Evolutionary conservation across 2,888 invertebrate genomes (phyloP), one percentile per base, ranked within the genome.

Genomic region (Graphium colonna): DNA sequence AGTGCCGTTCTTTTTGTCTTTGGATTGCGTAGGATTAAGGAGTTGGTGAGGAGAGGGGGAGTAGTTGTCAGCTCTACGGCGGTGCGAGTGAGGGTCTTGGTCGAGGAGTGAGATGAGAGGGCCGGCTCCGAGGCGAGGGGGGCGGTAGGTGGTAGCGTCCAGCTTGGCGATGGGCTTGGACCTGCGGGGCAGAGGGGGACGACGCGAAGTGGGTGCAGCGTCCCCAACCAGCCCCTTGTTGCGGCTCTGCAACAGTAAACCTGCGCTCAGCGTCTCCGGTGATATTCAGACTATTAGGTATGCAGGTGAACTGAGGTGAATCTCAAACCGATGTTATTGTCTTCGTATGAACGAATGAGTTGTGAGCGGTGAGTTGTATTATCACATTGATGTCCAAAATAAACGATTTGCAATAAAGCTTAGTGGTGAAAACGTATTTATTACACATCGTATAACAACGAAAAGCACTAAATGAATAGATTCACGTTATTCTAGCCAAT

Each of bases 221-320:
- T 56, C 67, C 56, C 65, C 69, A 63, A 63, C 68, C 78, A 87
- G 82, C 73, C 77, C 86, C 65, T 65, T 74, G 84, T 88, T 88
- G 80, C 88, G 88, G 73, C 76, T 89, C 90, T 90, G 90, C 85
- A 90, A 90, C 85, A 90, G 73, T 77, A 82, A 82, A 78, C 71
- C 72, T 71, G 79, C 71, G 73, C 82, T 84, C 80, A 82, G 77
- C 75, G 56, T 68, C 58, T 43, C 55, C 44, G 62, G 58, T 18
- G 13, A 31, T 33, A 33, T 9, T 36, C 21, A 44, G 18, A 60
- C 60, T 60, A 61, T 55, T 28, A 52, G 61, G 65, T 58, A 55
- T 53, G 64, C 61, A 58, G 52, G 56, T 26, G 42, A 42, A 31
- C 31, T 31, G 9, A 10, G 5, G 8, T 13, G 33, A 18, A 13